A percentile compares a stretch with the other conserved stretches of the same genome.
phyloP scores from a whole-genome alignment of 2,113 vertebrate species.

The Passerina amoena region DNA sequence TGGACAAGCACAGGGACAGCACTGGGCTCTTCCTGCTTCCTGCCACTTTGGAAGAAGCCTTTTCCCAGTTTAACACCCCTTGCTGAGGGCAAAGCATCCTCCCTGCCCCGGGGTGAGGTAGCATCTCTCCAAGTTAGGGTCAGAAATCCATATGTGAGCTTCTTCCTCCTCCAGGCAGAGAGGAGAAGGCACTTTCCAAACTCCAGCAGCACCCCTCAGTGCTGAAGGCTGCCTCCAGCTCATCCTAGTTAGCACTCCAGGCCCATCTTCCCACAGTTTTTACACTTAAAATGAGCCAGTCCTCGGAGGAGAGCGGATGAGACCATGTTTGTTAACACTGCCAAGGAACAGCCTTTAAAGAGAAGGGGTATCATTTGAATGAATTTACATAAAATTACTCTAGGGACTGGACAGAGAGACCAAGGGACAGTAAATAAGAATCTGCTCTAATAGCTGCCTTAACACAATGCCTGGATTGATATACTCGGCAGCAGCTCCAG shows the following conservation, averaged over 20 bases:
- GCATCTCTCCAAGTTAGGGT: neutral
- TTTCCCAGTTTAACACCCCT: neutral
- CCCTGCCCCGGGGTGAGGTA: neutral
- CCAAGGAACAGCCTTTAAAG: slow-evolving; percentile 24
- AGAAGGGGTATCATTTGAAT: slow-evolving; percentile 39
- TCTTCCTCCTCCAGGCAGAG: neutral
- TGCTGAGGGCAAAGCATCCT: neutral
- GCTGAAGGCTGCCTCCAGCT: neutral
- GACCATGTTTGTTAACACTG: neutral
- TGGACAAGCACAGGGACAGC: neutral
- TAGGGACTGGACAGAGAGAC: slow-evolving; percentile 5
- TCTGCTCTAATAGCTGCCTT: slow-evolving; percentile 9
- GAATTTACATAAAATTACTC: slow-evolving; percentile 56
- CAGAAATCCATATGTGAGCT: neutral
- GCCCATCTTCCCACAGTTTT: slow-evolving; percentile 19
- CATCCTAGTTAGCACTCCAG: neutral
- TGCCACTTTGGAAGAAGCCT: neutral
- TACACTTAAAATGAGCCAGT: neutral
- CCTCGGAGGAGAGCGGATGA: neutral
- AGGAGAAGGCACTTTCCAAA: neutral
- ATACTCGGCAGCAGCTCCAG: neutral
- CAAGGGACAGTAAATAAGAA: slow-evolving; percentile 12
- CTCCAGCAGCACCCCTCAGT: neutral
- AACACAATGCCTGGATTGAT: slow-evolving; percentile 14
- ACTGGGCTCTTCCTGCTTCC: neutral